These are phyloP conservation scores for human DNA, from an alignment of 2,113 vertebrate species.

Conservation along the genomic window DNA sequence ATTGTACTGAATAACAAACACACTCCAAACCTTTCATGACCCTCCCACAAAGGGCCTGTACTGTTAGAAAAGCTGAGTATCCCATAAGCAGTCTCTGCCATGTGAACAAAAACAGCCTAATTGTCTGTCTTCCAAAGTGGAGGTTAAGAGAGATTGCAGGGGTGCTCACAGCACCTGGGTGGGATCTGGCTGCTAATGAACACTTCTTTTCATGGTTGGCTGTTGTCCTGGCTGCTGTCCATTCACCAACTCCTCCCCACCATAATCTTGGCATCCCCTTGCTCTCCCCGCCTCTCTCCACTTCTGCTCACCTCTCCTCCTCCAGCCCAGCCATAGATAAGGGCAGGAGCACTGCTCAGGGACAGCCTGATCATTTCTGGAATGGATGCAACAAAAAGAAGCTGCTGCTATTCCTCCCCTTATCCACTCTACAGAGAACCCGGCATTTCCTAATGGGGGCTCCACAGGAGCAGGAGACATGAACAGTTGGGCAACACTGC, in stretches of 20 bases:
- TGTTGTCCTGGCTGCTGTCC: background rate
- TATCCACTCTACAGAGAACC: background rate
- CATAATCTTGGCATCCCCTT: background rate
- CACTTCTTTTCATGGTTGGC: background rate
- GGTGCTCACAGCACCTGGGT: background rate
- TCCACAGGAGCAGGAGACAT: rapidly evolving
- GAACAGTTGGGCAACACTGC: rapidly evolving
- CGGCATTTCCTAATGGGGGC: background rate
- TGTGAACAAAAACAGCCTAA: background rate
- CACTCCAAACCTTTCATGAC: background rate
- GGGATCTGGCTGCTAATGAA: background rate
- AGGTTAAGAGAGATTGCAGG: background rate
- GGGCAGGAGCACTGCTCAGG: background rate
- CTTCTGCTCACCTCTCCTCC: background rate
- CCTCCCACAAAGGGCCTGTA: background rate
- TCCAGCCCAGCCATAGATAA: background rate
- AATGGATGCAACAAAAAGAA: background rate
- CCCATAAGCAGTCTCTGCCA: background rate
- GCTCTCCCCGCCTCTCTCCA: too few relatives aligned
- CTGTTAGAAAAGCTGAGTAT: background rate
- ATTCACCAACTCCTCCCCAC: rapidly evolving
- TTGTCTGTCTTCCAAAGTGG: background rate
- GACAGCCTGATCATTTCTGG: background rate
- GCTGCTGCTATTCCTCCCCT: rapidly evolving
- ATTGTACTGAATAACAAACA: conserved; percentile 27